Evolutionary conservation across 2,797 vertebrate genomes (phyloP).

Genomic region (Coracias cyanogaster): DNA sequence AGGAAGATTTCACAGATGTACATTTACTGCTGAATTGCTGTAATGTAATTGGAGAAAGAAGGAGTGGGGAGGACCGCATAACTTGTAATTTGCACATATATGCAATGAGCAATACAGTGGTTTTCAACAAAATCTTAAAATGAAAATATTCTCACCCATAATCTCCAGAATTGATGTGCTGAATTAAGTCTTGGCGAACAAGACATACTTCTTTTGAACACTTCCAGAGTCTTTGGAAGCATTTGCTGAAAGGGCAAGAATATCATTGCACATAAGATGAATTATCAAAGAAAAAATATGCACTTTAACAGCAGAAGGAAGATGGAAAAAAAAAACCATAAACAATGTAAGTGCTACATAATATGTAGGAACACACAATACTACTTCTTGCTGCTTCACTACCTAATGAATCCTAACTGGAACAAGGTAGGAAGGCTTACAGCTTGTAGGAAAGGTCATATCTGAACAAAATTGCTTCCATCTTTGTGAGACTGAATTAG

Average conservation of each 20-base stretch:
- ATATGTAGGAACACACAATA: not conserved
- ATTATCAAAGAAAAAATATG: not conserved
- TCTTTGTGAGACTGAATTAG: not conserved
- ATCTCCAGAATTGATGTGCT: conserved; percentile 74
- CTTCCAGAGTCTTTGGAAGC: conserved; percentile 70
- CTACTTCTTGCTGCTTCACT: not conserved
- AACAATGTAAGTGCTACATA: not conserved
- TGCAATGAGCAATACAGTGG: not conserved
- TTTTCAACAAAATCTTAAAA: not conserved
- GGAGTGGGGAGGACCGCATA: not conserved
- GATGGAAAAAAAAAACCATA: accelerated
- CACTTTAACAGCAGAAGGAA: not conserved
- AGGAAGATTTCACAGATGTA: not conserved
- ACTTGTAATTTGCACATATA: not conserved
- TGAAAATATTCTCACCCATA: conserved; percentile 74
- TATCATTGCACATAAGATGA: not conserved
- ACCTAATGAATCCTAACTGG: not conserved
- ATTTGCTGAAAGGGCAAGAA: conserved; percentile 73
- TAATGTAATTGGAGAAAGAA: not conserved
- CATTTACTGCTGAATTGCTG: not conserved
- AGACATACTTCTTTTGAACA: conserved; percentile 77
- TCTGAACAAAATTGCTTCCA: not conserved
- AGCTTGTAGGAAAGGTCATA: not conserved
- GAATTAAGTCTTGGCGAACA: conserved; percentile 75
- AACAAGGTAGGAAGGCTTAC: not conserved